A percentile compares a stretch with the other conserved stretches of the same genome.
Conservation (phyloP, 2,888 invertebrate genomes). For the Xestia xanthographa region DNA sequence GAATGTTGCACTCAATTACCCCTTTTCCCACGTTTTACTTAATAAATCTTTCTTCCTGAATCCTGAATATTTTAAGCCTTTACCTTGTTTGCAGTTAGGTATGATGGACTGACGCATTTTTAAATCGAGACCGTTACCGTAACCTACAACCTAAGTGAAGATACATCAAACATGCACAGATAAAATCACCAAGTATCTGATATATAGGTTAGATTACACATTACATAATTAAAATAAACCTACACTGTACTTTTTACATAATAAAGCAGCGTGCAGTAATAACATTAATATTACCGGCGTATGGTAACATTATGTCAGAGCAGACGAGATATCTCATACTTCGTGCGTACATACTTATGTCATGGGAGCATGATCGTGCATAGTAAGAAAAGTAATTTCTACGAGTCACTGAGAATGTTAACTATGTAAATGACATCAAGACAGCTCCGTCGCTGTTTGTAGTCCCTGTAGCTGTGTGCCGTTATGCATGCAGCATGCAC, state of each 20-base stretch:
- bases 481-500: constrained; percentile 3
- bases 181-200: constrained; percentile 19
- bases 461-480: neutral
- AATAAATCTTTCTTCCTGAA: neutral
- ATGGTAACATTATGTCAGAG: constrained; percentile 66
- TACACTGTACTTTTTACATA: constrained; percentile 62
- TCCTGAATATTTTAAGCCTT: neutral
- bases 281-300: constrained; percentile 64
- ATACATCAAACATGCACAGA: constrained; percentile 1
- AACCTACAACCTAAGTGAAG: neutral
- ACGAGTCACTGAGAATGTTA: constrained; percentile 7
- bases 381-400: constrained; percentile 52
- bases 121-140: neutral
- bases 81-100: neutral
- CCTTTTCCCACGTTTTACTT: no score
- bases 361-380: constrained; percentile 53
- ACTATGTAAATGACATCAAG: constrained; percentile 13
- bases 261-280: constrained; percentile 60
- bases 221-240: constrained; percentile 52
- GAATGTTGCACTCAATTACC: no score
- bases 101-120: neutral
- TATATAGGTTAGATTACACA: constrained; percentile 40
- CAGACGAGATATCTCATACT: constrained; percentile 53
- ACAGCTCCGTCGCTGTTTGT: neutral
- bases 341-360: constrained; percentile 45